Conservation (phyloP, 2,888 invertebrate genomes). For the Cataglyphis altisquamis region DNA sequence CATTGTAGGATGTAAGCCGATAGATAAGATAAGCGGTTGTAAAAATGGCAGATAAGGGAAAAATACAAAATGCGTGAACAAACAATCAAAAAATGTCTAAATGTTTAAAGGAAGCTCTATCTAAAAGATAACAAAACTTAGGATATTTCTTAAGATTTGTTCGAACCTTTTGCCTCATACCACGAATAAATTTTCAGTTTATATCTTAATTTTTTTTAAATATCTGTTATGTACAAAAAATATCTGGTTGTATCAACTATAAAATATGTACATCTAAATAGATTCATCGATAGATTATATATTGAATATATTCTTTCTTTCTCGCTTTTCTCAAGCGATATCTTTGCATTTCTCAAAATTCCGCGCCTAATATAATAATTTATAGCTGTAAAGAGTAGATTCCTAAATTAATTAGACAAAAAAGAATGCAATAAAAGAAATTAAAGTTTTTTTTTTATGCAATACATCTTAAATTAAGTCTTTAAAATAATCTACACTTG, state of each 20-base stretch:
- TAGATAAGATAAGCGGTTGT: constrained; percentile 1
- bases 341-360: not conserved
- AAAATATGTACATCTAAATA: not conserved
- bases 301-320: not conserved
- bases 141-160: not conserved
- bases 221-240: not conserved
- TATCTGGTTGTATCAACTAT: not conserved
- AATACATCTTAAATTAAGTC: not conserved
- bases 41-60: not conserved
- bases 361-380: not conserved
- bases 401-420: constrained; percentile 9
- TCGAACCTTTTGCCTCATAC: not conserved
- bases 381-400: not conserved
- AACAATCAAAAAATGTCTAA: not conserved
- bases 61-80: not conserved
- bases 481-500: not conserved
- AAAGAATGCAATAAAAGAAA: not conserved
- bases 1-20: constrained; percentile 12
- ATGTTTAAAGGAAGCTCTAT: not conserved
- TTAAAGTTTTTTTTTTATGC: not conserved
- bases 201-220: not conserved
- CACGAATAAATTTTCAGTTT: not conserved
- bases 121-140: not conserved
- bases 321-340: not conserved
- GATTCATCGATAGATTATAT: not conserved